Evolutionary conservation across 1,140 invertebrate genomes (phyloP).

Genomic region (Zaprionus vittiger): DNA sequence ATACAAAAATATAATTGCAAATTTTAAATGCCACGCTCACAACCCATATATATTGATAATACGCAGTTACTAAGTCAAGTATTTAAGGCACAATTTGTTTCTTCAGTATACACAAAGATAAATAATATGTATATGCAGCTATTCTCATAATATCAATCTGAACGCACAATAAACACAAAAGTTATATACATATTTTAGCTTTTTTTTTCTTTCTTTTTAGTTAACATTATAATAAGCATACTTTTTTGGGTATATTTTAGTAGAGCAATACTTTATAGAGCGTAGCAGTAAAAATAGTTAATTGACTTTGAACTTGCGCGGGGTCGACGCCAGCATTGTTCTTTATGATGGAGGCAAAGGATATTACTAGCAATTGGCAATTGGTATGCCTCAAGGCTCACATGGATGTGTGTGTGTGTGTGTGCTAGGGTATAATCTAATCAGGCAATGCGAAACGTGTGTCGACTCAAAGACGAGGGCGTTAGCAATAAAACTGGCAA

Average conservation of each 20-base stretch:
- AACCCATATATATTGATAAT: too few species aligned
- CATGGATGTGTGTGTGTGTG: constrained; percentile 5
- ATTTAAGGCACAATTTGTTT: too few species aligned
- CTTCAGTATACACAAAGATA: too few species aligned
- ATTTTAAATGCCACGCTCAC: too few species aligned
- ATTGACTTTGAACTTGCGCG: constrained; percentile 70
- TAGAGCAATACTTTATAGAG: background rate
- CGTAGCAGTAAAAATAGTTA: constrained; percentile 60
- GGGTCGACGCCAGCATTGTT: background rate
- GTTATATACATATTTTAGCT: background rate
- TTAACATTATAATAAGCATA: constrained; percentile 3
- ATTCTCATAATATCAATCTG: too few species aligned
- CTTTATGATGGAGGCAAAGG: constrained; percentile 37
- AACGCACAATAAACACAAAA: too few species aligned
- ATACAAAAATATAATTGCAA: too few species aligned
- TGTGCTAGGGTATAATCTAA: constrained; percentile 54
- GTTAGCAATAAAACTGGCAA: constrained; percentile 46
- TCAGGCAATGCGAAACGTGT: constrained; percentile 70
- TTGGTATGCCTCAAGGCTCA: constrained; percentile 14
- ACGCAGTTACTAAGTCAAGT: too few species aligned
- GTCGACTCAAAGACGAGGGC: constrained; percentile 50
- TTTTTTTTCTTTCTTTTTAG: too few species aligned
- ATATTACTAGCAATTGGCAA: constrained; percentile 49
- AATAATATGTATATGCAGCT: too few species aligned
- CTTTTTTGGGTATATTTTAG: constrained; percentile 2